Conservation (phyloP, 92 coral and sea anemone species). For the Epizoanthus scotinus region DNA sequence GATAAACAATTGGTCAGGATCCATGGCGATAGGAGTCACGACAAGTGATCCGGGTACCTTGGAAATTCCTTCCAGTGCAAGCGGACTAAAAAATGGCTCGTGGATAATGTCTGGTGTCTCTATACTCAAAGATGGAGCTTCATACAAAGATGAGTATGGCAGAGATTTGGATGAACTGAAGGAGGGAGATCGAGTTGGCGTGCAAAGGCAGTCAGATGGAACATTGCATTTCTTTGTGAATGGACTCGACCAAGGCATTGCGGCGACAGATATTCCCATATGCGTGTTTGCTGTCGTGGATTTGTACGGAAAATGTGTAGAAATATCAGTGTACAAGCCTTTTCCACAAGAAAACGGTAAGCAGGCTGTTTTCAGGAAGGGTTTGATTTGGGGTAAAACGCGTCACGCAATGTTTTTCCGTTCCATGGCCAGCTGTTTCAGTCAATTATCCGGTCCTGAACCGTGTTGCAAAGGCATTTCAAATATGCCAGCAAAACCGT, state of each 20-base stretch:
- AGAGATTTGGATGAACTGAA: constrained; percentile 83
- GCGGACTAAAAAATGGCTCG: constrained; percentile 90
- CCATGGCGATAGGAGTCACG: constrained; percentile 91
- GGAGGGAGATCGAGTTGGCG: constrained; percentile 87
- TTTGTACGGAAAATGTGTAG: constrained; percentile 94
- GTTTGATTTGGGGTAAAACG: background rate
- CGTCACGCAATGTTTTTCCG: constrained; percentile 19
- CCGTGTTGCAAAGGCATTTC: background rate
- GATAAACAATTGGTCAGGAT: constrained; percentile 91
- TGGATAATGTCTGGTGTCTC: constrained; percentile 95
- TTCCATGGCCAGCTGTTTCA: background rate
- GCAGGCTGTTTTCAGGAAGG: background rate
- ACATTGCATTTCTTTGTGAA: constrained; percentile 91
- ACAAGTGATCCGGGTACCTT: constrained; percentile 70
- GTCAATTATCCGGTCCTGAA: background rate
- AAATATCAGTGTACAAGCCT: constrained; percentile 76
- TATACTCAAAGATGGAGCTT: constrained; percentile 83
- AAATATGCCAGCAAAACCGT: background rate
- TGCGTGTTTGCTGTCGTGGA: constrained; percentile 87
- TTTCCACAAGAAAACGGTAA: constrained; percentile 50
- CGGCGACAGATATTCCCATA: constrained; percentile 79
- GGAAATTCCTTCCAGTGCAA: constrained; percentile 85
- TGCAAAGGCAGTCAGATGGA: constrained; percentile 61
- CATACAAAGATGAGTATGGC: constrained; percentile 80
- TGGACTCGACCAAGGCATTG: constrained; percentile 87